These are phyloP conservation scores for Aplysia californica DNA, from an alignment of 1,140 invertebrate genomes.

Conservation along the genomic window DNA sequence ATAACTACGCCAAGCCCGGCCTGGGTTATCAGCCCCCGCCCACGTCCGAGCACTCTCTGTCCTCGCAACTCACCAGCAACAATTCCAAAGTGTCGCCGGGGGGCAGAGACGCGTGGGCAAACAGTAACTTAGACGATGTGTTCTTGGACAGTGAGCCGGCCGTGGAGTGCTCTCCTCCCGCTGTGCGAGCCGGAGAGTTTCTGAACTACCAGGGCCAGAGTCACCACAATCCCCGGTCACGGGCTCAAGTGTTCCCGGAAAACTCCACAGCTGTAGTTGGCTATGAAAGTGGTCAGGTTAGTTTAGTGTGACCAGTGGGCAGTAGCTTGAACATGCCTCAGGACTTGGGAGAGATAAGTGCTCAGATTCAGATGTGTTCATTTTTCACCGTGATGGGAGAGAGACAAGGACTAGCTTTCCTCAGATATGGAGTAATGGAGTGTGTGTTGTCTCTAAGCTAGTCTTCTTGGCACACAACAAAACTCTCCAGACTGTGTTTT, in stretches of 20 bases:
- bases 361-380: not conserved
- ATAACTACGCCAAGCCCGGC: not conserved
- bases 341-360: too few relatives aligned
- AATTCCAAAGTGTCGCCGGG: constrained; percentile 14
- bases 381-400: not conserved
- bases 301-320: constrained; percentile 41
- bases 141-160: constrained; percentile 18
- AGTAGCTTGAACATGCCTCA: too few relatives aligned
- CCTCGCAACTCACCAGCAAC: constrained; percentile 4
- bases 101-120: not conserved
- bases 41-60: not conserved
- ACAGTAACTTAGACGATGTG: constrained; percentile 16
- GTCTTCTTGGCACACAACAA: too few relatives aligned
- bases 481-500: too few relatives aligned
- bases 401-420: not conserved
- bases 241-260: constrained; percentile 40
- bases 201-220: constrained; percentile 20
- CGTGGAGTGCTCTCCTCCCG: not conserved
- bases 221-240: constrained; percentile 22
- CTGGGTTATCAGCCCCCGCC: not conserved
- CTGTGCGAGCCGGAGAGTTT: not conserved
- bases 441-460: too few relatives aligned
- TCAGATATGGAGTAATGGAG: not conserved
- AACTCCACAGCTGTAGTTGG: constrained; percentile 22
- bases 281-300: constrained; percentile 34